Evolutionary conservation across 2,797 vertebrate species (phyloP), one percentile per base, ranked within the genome.

Genomic region (Triplophysa yarkandensis): DNA sequence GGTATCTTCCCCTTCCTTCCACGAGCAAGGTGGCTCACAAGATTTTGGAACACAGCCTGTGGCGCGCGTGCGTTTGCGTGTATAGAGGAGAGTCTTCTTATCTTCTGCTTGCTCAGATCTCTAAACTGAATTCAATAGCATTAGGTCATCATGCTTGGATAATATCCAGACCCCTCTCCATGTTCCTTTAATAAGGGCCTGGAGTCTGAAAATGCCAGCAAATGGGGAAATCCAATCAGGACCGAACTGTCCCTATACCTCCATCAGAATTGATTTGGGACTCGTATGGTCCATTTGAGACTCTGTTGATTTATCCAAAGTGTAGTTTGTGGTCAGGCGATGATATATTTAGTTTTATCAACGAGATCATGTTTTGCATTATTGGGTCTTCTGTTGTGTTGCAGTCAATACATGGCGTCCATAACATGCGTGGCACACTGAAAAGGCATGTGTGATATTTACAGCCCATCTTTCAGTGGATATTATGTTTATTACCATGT

Each of bases 81-180:
- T 48, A 58, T 57, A 10, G 39, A 23, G 34, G 19, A 21, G 8
- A 4, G 21, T 44, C 23, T 41, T 72, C 58, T 52, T 43, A 43
- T 43, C 41, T 43, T 43, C n/a, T 19, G 44, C 6, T 3, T 19
- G 17, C 17, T 71, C 68, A 21, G 46, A 57, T 30, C 68, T 67
- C 83, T 83, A 87, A 87, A 90, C 78, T 74, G 81, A 80, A 87
- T 89, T 82, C 89, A 90, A 89, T 80, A 77, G 82, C 89, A 92
- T 92, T 91, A 92, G 89, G 83, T 88, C 83, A 90, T 90, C 89
- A 88, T 85, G 85, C 84, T 34, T 80, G 90, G 90, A 92, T 88
- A 82, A 82, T 88, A 84, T 79, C 75, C 90, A 90, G 91, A 87
- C 85, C 81, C 36, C 78, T 66, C 66, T 84, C 68, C 77, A 84